phyloP scores from a whole-genome alignment of 2,797 vertebrate genomes.

The Euthynnus affinis region DNA sequence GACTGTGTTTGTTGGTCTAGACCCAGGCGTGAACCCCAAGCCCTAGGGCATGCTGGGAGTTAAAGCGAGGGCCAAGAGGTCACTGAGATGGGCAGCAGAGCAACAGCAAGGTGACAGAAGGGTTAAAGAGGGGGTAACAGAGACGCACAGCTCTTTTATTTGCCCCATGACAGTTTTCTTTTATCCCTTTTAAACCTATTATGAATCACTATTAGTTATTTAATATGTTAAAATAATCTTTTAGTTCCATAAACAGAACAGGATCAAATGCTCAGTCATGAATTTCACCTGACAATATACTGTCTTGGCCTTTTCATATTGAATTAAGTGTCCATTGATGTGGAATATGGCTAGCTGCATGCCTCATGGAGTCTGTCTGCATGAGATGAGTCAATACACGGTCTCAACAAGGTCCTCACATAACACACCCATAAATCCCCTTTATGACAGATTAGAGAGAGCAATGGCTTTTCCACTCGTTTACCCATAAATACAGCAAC shows the following conservation, averaged over 20 bases:
- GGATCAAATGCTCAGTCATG: neutral
- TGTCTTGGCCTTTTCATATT: neutral
- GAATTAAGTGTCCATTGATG: slow-evolving; percentile 22
- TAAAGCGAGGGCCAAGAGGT: slow-evolving; percentile 71
- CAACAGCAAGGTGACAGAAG: slow-evolving; percentile 26
- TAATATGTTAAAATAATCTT: neutral
- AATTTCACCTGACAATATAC: neutral
- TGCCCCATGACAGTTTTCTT: neutral
- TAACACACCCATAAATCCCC: slow-evolving; percentile 74
- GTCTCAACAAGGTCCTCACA: slow-evolving; percentile 73
- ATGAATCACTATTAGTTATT: neutral
- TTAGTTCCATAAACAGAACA: neutral
- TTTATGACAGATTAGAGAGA: slow-evolving; percentile 81
- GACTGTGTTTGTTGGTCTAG: slow-evolving; percentile 74
- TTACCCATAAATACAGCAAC: slow-evolving; percentile 82
- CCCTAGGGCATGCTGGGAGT: slow-evolving; percentile 75
- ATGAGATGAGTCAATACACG: slow-evolving; percentile 78
- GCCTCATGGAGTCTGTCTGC: slow-evolving; percentile 57
- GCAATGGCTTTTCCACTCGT: slow-evolving; percentile 80
- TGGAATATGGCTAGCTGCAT: slow-evolving; percentile 40
- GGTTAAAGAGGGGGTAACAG: slow-evolving; percentile 53
- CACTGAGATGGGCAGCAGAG: slow-evolving; percentile 42
- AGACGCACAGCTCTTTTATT: slow-evolving; percentile 27
- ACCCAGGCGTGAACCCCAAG: slow-evolving; percentile 63
- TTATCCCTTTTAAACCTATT: neutral